These are phyloP conservation scores for Lepus townsendii DNA, from an alignment of 2,797 vertebrate species.

Conservation along the genomic window DNA sequence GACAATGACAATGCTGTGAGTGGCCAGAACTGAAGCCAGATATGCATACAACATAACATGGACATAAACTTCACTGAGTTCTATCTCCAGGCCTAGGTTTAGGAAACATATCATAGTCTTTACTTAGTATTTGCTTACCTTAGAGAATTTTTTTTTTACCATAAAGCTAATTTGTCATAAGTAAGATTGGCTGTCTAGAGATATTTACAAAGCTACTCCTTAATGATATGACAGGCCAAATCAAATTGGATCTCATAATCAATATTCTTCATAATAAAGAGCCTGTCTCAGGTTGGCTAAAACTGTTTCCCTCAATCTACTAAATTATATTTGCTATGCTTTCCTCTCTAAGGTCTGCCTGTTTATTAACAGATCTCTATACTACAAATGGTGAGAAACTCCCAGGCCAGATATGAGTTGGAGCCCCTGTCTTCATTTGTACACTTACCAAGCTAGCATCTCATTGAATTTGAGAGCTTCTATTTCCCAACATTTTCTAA, in stretches of 20 bases:
- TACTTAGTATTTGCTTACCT: conserved; percentile 17
- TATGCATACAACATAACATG: background rate
- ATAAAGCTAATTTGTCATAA: conserved; percentile 43
- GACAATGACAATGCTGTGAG: background rate
- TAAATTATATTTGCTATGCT: conserved; percentile 66
- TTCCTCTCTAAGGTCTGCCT: conserved; percentile 46
- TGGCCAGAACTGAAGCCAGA: background rate
- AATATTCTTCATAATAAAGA: conserved; percentile 73
- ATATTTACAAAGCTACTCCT: conserved; percentile 56
- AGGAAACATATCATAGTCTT: conserved; percentile 19
- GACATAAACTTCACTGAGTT: background rate
- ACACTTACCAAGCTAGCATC: conserved; percentile 44
- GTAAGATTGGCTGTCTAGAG: conserved; percentile 40
- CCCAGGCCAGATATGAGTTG: conserved; percentile 39
- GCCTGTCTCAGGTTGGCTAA: conserved; percentile 39
- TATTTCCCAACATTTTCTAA: conserved; percentile 67
- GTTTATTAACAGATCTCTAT: conserved; percentile 64
- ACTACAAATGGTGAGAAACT: conserved; percentile 62
- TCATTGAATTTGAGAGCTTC: conserved; percentile 61
- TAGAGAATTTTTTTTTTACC: conserved; percentile 45
- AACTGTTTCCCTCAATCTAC: conserved; percentile 51
- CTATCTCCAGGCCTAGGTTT: background rate
- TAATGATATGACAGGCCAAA: conserved; percentile 26
- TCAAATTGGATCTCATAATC: conserved; percentile 67
- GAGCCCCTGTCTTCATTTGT: conserved; percentile 56